Evolutionary conservation across 2,888 invertebrate species (phyloP).

Genomic region (Parapristionchus giblindavisi): DNA sequence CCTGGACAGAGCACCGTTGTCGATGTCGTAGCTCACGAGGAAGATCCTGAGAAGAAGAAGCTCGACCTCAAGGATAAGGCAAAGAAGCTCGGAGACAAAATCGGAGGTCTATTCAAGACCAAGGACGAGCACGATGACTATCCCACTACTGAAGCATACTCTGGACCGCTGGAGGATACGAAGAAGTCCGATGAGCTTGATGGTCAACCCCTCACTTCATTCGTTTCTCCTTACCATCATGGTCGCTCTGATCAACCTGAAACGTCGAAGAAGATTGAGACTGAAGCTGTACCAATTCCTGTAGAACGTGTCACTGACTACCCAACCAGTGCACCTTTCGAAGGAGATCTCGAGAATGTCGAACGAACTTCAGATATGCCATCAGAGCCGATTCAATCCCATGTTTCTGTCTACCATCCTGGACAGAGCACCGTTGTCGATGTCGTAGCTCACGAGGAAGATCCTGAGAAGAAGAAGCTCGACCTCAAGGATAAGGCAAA

Average conservation of each 20-base stretch:
- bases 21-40: background rate
- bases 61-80: slow-evolving; percentile 21
- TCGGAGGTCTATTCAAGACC: slow-evolving; percentile 23
- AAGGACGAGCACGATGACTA: slow-evolving; percentile 28
- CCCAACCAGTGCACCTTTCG: slow-evolving; percentile 8
- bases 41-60: slow-evolving; percentile 18
- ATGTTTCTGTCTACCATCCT: slow-evolving; percentile 24
- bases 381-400: background rate
- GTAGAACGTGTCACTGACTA: background rate
- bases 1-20: background rate
- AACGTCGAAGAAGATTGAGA: background rate
- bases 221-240: slow-evolving; percentile 11
- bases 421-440: slow-evolving; percentile 1
- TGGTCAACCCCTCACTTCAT: slow-evolving; percentile 3
- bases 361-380: background rate
- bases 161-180: slow-evolving; percentile 25
- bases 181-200: background rate
- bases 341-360: slow-evolving; percentile 3
- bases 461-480: slow-evolving; percentile 22
- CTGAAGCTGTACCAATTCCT: background rate
- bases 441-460: background rate
- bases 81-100: slow-evolving; percentile 18
- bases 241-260: slow-evolving; percentile 14
- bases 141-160: slow-evolving; percentile 13
- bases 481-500: slow-evolving; percentile 14